Base-by-base conservation (phyloP, 2,888 invertebrate species). In the Bellardia pandia region DNA sequence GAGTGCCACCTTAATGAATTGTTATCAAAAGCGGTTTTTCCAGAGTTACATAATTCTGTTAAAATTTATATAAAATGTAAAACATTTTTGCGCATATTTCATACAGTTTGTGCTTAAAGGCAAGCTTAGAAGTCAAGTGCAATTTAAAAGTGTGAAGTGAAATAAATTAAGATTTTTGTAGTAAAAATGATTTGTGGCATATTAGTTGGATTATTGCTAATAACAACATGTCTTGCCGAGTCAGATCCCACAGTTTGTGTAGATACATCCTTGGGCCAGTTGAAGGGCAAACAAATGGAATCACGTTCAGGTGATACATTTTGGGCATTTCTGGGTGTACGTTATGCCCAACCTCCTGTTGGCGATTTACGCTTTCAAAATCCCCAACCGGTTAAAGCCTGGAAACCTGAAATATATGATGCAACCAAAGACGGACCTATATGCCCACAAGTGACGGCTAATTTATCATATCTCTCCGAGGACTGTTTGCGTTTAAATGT, bases 401-500 rank as follows among this genome's bases (percentile, higher is more conserved):
- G 95, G 94, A 86, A 91, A 0, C 92, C 93, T 0, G 89, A 88
- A 0, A 91, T 93, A 1, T 94, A 94, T 62, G 94, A 96, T 90
- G 96, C 95, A 0, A 94, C 94, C 0, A 78, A 92, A 81, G 95
- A 95, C 71, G 95, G 95, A 0, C 95, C 95, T 0, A 93, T 94
- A 60, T 95, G 95, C 87, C 95, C 95, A 0, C 94, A 94, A 88
- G 92, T 93, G 0, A 91, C 93, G 40, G 40, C 78, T 3, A 90
- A 90, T 62, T 74, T 89, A 78, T 88, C 90, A 3, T 87, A 90
- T 80, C 89, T 93, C 16, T 94, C 94, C 3, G 95, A 95, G 90
- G 95, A 95, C 89, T 95, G 95, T 88, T 91, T 95, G 16, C 93
- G 94, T 9, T 89, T 95, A 13, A 95, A 95, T 89, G 94, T 95